Percentiles rank a stretch among this genome's conserved stretches.
phyloP scores from a whole-genome alignment of 2,797 vertebrate species.

The Vipera ursinii region DNA sequence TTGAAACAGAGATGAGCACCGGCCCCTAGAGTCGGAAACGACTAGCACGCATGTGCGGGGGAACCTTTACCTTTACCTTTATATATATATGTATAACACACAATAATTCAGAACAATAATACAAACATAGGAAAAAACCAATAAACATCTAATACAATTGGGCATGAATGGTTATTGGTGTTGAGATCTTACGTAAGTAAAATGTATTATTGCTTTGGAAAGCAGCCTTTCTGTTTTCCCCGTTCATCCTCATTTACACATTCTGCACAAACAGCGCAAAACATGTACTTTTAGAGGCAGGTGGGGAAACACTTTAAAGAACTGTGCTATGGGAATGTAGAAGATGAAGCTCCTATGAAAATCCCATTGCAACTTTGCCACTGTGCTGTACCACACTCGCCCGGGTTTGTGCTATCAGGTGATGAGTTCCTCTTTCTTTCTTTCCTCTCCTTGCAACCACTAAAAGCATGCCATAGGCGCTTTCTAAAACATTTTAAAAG shows the following conservation, averaged over 20 bases:
- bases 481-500: slow-evolving; percentile 12
- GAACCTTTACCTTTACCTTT: too few species aligned
- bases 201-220: not conserved
- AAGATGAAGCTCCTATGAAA: slow-evolving; percentile 1
- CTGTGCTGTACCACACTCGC: not conserved
- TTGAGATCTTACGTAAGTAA: not conserved
- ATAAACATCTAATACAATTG: not conserved
- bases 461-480: slow-evolving; percentile 31
- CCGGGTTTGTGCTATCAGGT: slow-evolving; percentile 31
- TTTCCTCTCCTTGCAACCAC: slow-evolving; percentile 3
- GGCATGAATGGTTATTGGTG: not conserved
- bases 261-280: not conserved
- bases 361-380: slow-evolving; percentile 3
- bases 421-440: not conserved
- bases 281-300: not conserved
- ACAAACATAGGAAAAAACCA: not conserved
- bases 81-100: not conserved
- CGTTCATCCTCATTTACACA: not conserved
- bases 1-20: too few species aligned
- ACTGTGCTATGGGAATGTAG: not conserved
- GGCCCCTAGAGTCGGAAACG: too few species aligned
- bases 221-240: not conserved
- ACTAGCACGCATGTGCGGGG: too few species aligned
- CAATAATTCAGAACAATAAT: not conserved
- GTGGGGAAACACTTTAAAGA: not conserved